Evolutionary conservation across 2,797 vertebrate species (phyloP).

Genomic region (Clarias laeviceps): DNA sequence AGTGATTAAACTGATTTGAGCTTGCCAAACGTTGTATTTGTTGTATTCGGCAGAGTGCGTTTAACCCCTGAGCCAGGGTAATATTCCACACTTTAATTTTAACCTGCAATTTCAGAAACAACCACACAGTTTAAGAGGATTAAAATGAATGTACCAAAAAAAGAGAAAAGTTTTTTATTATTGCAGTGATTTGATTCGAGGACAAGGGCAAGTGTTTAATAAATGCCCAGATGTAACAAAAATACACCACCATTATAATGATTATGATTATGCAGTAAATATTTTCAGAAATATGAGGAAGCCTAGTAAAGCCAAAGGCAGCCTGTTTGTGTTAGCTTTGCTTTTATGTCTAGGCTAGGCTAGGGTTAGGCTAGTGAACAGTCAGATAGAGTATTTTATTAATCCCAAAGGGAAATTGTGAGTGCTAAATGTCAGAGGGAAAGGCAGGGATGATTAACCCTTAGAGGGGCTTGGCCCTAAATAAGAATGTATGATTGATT

Average conservation of each 20-base stretch:
- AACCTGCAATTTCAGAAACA: not conserved
- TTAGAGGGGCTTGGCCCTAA: not conserved
- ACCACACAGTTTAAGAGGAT: constrained; percentile 18
- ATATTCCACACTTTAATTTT: constrained; percentile 3
- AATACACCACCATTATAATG: not conserved
- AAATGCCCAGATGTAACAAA: not conserved
- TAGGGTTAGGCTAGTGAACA: not conserved
- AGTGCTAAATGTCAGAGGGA: not conserved
- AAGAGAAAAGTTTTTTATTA: not conserved
- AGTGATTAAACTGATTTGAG: too few relatives aligned
- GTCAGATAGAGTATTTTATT: too few relatives aligned
- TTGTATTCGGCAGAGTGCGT: constrained; percentile 35
- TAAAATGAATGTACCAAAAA: not conserved
- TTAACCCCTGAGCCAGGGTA: not conserved
- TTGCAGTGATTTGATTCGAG: not conserved
- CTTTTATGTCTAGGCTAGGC: not conserved
- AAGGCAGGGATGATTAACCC: not conserved
- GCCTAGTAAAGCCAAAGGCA: not conserved
- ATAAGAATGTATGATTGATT: not conserved
- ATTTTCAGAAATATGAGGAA: not conserved
- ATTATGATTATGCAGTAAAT: not conserved
- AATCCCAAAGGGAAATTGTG: too few relatives aligned
- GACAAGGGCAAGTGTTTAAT: not conserved
- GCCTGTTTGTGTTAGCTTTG: not conserved
- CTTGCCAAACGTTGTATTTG: not conserved